Evolutionary conservation across 2,113 vertebrate genomes (phyloP).

Genomic region (Polypterus bichir): DNA sequence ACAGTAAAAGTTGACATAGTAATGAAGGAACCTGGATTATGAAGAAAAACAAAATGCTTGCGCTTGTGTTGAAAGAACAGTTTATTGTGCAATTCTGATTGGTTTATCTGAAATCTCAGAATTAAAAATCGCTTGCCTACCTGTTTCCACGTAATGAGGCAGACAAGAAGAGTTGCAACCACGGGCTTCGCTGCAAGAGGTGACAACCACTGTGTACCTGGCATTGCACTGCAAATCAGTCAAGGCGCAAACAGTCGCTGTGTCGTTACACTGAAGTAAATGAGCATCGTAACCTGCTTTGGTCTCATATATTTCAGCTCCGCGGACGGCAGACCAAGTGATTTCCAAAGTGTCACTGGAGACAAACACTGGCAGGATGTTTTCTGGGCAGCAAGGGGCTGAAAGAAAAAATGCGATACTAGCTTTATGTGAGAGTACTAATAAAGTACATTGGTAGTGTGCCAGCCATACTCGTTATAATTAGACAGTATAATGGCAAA

Average conservation of each 20-base stretch:
- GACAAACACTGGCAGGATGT: constrained; percentile 42
- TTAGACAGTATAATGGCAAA: too few relatives aligned
- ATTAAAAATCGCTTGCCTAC: constrained; percentile 21
- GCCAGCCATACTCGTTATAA: too few relatives aligned
- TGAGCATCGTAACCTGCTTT: constrained; percentile 38
- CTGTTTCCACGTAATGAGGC: constrained; percentile 50
- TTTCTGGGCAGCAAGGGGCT: constrained; percentile 82
- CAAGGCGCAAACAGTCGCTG: constrained; percentile 57
- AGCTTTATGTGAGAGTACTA: too few relatives aligned
- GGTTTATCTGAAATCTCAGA: not conserved
- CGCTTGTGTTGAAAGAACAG: not conserved
- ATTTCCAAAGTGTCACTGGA: constrained; percentile 68
- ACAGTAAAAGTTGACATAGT: not conserved
- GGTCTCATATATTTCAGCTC: constrained; percentile 70
- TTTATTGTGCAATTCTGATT: not conserved
- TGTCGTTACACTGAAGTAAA: constrained; percentile 58
- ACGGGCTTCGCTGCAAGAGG: constrained; percentile 63
- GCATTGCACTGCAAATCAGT: constrained; percentile 67
- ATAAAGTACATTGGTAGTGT: too few relatives aligned
- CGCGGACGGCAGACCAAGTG: constrained; percentile 64
- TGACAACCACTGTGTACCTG: constrained; percentile 57
- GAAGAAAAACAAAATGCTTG: not conserved
- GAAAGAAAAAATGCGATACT: constrained; percentile 6
- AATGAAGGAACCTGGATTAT: too few relatives aligned
- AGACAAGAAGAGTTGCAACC: constrained; percentile 61